A percentile compares a stretch with the other conserved stretches of the same genome.
These are phyloP conservation scores for Rhogogaster chlorosoma DNA, from an alignment of 2,888 invertebrate genomes.

Conservation along the genomic window DNA sequence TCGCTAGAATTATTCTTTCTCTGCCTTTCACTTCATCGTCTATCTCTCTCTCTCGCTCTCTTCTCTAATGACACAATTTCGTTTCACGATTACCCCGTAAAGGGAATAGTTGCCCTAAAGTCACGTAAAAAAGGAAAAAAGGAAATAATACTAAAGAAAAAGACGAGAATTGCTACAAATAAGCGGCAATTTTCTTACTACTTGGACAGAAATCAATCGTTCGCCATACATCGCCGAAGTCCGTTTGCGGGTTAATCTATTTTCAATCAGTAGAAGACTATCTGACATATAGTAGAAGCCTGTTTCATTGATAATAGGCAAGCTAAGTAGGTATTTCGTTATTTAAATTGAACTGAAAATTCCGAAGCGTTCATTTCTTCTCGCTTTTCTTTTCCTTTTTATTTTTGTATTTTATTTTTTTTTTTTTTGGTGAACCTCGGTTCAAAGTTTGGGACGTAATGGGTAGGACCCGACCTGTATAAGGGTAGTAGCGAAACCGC, in stretches of 20 bases:
- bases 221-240: neutral
- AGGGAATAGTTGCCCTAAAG: neutral
- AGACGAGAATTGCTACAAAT: neutral
- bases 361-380: neutral
- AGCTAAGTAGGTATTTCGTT: neutral
- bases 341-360: neutral
- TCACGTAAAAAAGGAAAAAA: neutral
- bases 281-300: neutral
- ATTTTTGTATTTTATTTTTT: neutral
- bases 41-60: neutral
- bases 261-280: neutral
- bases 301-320: neutral
- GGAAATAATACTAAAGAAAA: neutral
- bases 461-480: neutral
- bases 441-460: neutral
- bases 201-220: slow-evolving; percentile 9
- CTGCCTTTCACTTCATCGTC: neutral
- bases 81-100: neutral
- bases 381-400: neutral
- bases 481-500: neutral
- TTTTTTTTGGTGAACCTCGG: neutral
- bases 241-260: neutral
- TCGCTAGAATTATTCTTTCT: neutral
- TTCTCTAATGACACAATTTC: neutral
- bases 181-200: neutral